Evolutionary conservation across 1,140 invertebrate genomes (phyloP), one percentile per base, ranked within the genome.

Genomic region (Pseudoatta argentina): DNA sequence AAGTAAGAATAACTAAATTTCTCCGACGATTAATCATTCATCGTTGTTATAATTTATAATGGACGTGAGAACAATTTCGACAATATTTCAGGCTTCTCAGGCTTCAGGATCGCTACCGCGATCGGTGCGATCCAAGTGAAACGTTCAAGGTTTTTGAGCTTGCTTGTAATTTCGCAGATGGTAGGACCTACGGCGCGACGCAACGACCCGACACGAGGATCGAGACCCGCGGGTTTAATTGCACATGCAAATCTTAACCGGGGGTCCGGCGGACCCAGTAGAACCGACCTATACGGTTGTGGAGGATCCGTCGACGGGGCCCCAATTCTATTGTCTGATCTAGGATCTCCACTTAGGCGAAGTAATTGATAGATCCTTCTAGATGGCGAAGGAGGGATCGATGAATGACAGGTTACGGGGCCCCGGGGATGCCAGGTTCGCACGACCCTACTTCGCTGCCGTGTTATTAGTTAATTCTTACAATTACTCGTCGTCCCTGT

Each of bases 391-490:
- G 88, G 88, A 92, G 89, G 92, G 92, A 89, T 89, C 87, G 90
- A 91, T 88, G 92, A 92, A 93, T 93, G 92, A 93, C 92, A 93
- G 92, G 92, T 92, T 93, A 91, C 77, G 83, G 66, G 79, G 86
- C 64, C 86, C 79, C 79, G 69, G 86, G 90, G 91, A 92, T 93
- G 90, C 91, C 86, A 89, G 90, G 90, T 93, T 93, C 92, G 92
- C 92, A 93, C 92, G 92, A 93, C 92, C 92, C 92, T 92, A 91
- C 91, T 92, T 92, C 92, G 77, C 91, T 92, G 90, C 89, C 91
- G 92, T 93, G 92, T 93, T 93, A 93, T 93, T 93, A 93, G 92
- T 93, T 93, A 92, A 93, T 93, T 92, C 92, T 93, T 93, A 93
- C 92, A 93, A 93, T 93, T 92, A 93, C 91, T 91, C 87, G 89